These are phyloP conservation scores for Drosophila hamatofila DNA, from an alignment of 2,888 invertebrate species.

Conservation along the genomic window DNA sequence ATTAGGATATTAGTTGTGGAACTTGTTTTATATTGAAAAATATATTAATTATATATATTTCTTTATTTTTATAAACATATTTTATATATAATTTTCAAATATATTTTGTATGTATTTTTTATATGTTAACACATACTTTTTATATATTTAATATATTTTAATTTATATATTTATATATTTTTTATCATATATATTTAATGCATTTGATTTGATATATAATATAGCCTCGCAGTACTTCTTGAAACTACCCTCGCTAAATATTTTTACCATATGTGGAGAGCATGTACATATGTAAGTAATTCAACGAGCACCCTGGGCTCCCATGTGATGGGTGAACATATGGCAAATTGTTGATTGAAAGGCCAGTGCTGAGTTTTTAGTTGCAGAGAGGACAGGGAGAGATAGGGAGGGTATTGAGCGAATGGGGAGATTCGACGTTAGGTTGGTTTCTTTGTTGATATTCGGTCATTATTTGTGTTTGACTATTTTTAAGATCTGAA, in stretches of 20 bases:
- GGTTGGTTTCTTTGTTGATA: slow-evolving; percentile 34
- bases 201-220: neutral
- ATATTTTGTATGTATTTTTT: neutral
- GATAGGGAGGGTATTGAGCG: slow-evolving; percentile 18
- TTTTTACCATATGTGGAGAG: slow-evolving; percentile 31
- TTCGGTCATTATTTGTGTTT: slow-evolving; percentile 47
- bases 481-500: slow-evolving; percentile 64
- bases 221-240: too few species aligned
- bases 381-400: slow-evolving; percentile 6
- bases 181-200: too few species aligned
- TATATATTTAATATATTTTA: neutral
- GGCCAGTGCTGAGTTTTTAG: slow-evolving; percentile 34
- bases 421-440: slow-evolving; percentile 31
- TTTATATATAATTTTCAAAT: neutral
- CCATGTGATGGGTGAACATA: slow-evolving; percentile 52
- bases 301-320: slow-evolving; percentile 15
- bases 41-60: neutral
- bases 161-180: neutral
- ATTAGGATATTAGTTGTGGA: neutral
- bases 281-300: slow-evolving; percentile 12
- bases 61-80: neutral
- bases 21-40: neutral
- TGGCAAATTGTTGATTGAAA: slow-evolving; percentile 66
- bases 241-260: slow-evolving; percentile 27
- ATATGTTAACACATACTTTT: too few species aligned